Conservation (phyloP, 2,113 vertebrate species). For the Malurus melanocephalus region DNA sequence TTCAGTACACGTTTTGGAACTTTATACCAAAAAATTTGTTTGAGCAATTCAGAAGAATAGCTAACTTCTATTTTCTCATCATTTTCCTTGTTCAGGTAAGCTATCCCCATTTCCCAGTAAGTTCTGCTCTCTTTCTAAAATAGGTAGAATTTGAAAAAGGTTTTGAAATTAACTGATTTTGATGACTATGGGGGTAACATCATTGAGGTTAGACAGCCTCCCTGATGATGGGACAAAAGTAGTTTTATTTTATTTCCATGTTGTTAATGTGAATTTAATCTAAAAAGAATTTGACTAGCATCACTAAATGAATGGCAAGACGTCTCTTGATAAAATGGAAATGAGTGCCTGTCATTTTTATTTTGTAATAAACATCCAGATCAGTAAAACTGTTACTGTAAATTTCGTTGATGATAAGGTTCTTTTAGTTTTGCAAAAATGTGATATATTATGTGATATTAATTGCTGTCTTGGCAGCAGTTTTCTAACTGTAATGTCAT, state of each 20-base stretch:
- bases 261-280: not conserved
- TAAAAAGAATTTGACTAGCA: not conserved
- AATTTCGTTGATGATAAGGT: not conserved
- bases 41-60: slow-evolving; percentile 96
- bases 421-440: not conserved
- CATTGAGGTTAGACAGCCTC: not conserved
- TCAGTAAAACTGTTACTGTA: not conserved
- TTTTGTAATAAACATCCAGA: not conserved
- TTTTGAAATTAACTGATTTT: not conserved
- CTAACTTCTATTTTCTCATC: slow-evolving; percentile 98
- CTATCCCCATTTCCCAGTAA: not conserved
- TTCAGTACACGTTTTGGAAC: slow-evolving; percentile 97
- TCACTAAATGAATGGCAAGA: not conserved
- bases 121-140: not conserved
- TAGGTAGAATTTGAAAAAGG: not conserved
- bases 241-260: not conserved
- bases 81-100: slow-evolving; percentile 98
- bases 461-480: not conserved
- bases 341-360: not conserved
- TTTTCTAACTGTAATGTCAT: not conserved
- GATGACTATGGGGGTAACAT: not conserved
- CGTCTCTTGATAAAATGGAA: not conserved
- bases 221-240: not conserved
- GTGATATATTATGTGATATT: not conserved
- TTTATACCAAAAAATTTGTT: slow-evolving; percentile 98